A percentile compares a stretch with the other conserved stretches of the same genome.
phyloP scores from a whole-genome alignment of 2,888 invertebrate genomes.

The Euzetes globulus region DNA sequence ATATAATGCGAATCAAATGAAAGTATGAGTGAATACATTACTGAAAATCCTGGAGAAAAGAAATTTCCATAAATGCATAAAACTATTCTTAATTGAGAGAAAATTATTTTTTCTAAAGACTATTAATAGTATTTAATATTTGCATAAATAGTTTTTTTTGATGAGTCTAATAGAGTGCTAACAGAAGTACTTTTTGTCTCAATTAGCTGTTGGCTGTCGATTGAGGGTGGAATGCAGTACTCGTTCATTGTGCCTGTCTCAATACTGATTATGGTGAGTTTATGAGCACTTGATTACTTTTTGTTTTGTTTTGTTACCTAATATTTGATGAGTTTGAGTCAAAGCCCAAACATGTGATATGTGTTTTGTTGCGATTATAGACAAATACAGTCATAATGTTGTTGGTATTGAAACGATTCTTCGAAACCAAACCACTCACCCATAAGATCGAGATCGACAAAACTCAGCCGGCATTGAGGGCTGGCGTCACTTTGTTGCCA shows the following conservation, averaged over 20 bases:
- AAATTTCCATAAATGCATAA: neutral
- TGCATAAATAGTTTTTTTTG: neutral
- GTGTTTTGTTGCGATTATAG: slow-evolving; percentile 41
- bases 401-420: slow-evolving; percentile 45
- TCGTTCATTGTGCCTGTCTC: slow-evolving; percentile 67
- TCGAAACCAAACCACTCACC: slow-evolving; percentile 43
- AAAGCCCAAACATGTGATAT: neutral
- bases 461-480: slow-evolving; percentile 54
- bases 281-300: neutral
- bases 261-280: slow-evolving; percentile 58
- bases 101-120: no score
- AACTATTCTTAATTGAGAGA: no score
- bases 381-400: slow-evolving; percentile 48
- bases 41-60: no score
- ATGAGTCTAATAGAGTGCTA: neutral
- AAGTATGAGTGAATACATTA: no score
- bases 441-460: slow-evolving; percentile 42
- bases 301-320: neutral
- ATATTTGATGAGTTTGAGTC: neutral
- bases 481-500: slow-evolving; percentile 62
- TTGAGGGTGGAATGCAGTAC: slow-evolving; percentile 66
- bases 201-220: slow-evolving; percentile 62
- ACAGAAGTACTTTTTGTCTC: slow-evolving; percentile 5
- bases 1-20: no score
- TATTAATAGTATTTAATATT: no score